Base-by-base conservation (phyloP, 2,888 invertebrate genomes). In the Nephrotoma appendiculata region DNA sequence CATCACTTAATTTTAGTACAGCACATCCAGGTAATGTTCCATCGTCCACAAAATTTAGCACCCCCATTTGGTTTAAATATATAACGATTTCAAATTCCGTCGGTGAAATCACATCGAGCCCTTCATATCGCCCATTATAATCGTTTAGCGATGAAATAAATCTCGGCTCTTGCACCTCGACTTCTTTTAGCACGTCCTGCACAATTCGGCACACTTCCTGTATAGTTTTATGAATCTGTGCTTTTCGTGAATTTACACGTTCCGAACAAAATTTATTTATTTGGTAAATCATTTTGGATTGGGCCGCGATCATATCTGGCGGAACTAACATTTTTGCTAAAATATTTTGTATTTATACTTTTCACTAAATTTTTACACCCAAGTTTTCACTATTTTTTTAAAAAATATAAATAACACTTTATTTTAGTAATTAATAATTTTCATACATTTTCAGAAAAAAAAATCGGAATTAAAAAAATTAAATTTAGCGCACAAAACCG, bases 31-130 rank as follows among this genome's bases (percentile, higher is more conserved):
- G 97, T 89, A 98, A 92, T 0, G 97, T 96, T 5, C 98, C 98
- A 91, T 98, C 98, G 92, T 99, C 98, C 86, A 98, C 98, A 91
- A 98, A 99, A 92, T 98, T 99, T 89, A 98, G 94, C n/a, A 99
- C 98, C 1, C 98, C 98, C 98, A 98, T 99, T 92, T 99, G 98
- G 91, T 98, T 98, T 88, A 98, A 93, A 91, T 98, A 98, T 89
- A 98, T 95, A 88, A 98, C 96, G 88, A 98, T 97, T 92, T 98
- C 98, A 92, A 98, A 98, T 91, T 98, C 98, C 88, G 95, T 95
- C 86, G 98, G 98, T 12, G 98, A 97, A 88, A 98, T 95, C 86
- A 98, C 98, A 90, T 97, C 96, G 87, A 98, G 93, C 6, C 98
- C 98, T 90, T 98, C 98, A 92, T 95, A 98, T 41, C 97, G 94